Base-by-base conservation (phyloP, 2,888 invertebrate species). In the Amitus sp. region DNA sequence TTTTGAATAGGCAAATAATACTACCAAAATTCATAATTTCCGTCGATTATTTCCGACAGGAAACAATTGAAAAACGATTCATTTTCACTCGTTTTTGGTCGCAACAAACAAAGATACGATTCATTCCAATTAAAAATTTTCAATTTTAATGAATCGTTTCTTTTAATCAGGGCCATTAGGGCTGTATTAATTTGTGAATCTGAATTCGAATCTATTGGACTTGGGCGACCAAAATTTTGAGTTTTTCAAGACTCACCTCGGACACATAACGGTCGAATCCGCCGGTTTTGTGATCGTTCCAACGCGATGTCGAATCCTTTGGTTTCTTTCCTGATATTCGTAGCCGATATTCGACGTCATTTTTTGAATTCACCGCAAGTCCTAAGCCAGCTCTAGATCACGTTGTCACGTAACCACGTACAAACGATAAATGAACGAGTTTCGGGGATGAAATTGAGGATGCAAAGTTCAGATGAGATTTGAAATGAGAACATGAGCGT, bases 311-410 rank as follows among this genome's bases (percentile, higher is more conserved):
- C 76, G 69, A 51, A 76, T 73, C 58, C 80, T 77, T 58, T 79
- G 82, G 1, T 70, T 74, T 43, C 80, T 71, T 18, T 80, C 82
- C 45, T 81, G 80, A 62, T 79, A 82, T 40, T 82, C 81, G 58
- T 77, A 82, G 30, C 70, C 72, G 33, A 76, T 67, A 61, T 82
- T 80, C 17, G 76, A 73, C 48, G 80, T 74, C 82, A 82, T 82
- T 18, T 53, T 61, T 42, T 2, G 9, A 23, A 30, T 39, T 45
- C 18, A 27, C 27, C 40, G 17, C 1, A 19, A 23, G 7, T 7
- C 7, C 23, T 15, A n/a, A 42, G 27, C 30, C 27, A 42, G 13
- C 42, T 13, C 15, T 19, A 27, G 10, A 40, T 49, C 15, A 37
- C 15, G 20, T 5, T 15, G 27, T 34, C n/a, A 30, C 15, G 20